phyloP scores from a whole-genome alignment of 92 coral and sea anemone species.

The Heteractis magnifica region DNA sequence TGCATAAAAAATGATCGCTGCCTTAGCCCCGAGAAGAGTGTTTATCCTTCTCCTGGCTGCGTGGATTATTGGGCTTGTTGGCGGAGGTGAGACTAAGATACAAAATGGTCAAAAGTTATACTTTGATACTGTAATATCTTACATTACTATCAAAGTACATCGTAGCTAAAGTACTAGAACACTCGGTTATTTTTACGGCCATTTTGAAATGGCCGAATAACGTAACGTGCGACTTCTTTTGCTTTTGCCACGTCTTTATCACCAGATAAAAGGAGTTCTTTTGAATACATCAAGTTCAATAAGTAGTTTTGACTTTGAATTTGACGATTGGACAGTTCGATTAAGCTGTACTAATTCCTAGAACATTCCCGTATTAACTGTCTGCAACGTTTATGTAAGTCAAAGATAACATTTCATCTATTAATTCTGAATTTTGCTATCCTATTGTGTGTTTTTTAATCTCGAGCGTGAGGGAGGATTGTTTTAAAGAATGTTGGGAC shows the following conservation, averaged over 20 bases:
- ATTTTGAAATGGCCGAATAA: neutral
- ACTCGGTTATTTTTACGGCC: neutral
- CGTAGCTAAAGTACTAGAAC: neutral
- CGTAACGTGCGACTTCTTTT: too few relatives aligned
- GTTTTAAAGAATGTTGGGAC: too few relatives aligned
- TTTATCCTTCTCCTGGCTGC: constrained; percentile 8
- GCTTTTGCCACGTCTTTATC: too few relatives aligned
- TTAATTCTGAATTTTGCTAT: neutral
- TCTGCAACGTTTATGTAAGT: neutral
- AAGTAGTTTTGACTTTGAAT: neutral
- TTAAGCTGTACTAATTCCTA: neutral
- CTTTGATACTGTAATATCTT: neutral
- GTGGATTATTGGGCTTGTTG: neutral
- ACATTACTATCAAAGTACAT: neutral
- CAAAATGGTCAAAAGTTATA: neutral
- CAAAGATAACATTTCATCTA: neutral
- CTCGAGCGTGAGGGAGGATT: too few relatives aligned
- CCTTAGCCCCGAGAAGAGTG: constrained; percentile 29
- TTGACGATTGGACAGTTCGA: neutral
- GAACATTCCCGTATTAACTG: neutral
- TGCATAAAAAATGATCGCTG: constrained; percentile 12
- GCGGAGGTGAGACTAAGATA: constrained; percentile 5
- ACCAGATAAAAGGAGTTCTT: neutral
- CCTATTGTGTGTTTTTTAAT: too few relatives aligned
- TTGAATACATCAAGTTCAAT: neutral